Evolutionary conservation across 2,797 vertebrate species (phyloP), one percentile per base, ranked within the genome.

Genomic region (Pelobates cultripes): DNA sequence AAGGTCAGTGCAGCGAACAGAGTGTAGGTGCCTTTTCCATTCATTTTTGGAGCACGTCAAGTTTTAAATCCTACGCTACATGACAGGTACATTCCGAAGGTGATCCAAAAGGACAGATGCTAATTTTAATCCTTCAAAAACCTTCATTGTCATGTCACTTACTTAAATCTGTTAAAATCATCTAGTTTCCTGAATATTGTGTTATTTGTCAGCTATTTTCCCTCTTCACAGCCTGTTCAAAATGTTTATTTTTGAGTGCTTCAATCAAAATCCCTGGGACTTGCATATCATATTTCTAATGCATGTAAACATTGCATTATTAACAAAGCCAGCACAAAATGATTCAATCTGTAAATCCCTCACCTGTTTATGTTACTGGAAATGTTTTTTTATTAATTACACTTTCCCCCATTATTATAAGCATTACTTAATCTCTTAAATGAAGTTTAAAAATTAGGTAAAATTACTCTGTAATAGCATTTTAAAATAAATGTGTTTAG

Each of bases 1-100:
- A 79, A 79, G 78, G 70, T 80, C 40, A 61, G 73, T 73, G 57
- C 47, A 68, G 45, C 64, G 5, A 55, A 73, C 63, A 47, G 64
- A 43, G 40, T 67, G 70, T 73, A 68, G 71, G 70, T 57, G 78
- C 66, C 55, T 70, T 80, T 70, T 40, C 67, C 60, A 55, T 40
- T 53, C 70, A 43, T 44, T 9, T 13, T 53, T 70, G 4, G 43
- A n/a, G 70, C 67, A 78, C 10, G 61, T 60, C 73, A 70, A 43
- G 61, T 71, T 67, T 15, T 73, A 68, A 73, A 67, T 43, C 28
- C 78, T 57, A 47, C n/a, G 51, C 43, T 60, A 28, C 17, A 43
- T 40, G n/a, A 14, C 64, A 14, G 69, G 17, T 8, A 44, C 17
- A n/a, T 28, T 8, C 57, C 64, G 43, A 47, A 79, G 44, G 78